Base-by-base conservation (phyloP, 2,113 vertebrate species). In the Columba livia region DNA sequence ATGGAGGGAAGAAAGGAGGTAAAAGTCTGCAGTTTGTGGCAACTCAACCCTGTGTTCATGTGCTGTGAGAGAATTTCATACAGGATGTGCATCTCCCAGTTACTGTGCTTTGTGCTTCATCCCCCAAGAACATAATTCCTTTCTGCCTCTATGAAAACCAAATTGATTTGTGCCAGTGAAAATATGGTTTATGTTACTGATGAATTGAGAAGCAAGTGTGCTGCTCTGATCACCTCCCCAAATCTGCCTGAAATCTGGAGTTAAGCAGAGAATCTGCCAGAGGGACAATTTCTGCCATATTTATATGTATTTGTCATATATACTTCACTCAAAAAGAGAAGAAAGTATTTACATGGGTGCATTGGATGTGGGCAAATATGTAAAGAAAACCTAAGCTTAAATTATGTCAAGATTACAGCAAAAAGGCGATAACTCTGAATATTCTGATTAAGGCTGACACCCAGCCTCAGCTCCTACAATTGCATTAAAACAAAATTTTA, bases 351-450 rank as follows among this genome's bases (percentile, higher is more conserved):
- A 57, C 67, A 54, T 16, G 16, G 25, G 4, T 79, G 17, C 3
- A 3, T n/a, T 95, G 57, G 58, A 81, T 91, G 23, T 95, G 70
- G 67, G 79, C 34, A 93, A 94, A 88, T 69, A 82, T 19, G 44
- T 79, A 83, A 91, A 91, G 62, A 88, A 96, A 93, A 54, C 15
- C 81, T 50, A 70, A 75, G 14, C 29, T 61, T 88, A 95, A 88
- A 91, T 93, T 89, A 77, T 85, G 31, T 80, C 34, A 70, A 85
- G 67, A 93, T 89, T 88, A 82, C 36, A 91, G 38, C 40, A 95
- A 77, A 90, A 89, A 79, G 21, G 28, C 4, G 3, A 20, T 88
- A 91, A 62, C 48, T 83, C 87, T 83, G 74, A 89, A 89, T 89
- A 89, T 91, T 79, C 79, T 94, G 87, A 91, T 88, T 83, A 80